Evolutionary conservation across 2,888 invertebrate species (phyloP).

Genomic region (Platycnemis pennipes): DNA sequence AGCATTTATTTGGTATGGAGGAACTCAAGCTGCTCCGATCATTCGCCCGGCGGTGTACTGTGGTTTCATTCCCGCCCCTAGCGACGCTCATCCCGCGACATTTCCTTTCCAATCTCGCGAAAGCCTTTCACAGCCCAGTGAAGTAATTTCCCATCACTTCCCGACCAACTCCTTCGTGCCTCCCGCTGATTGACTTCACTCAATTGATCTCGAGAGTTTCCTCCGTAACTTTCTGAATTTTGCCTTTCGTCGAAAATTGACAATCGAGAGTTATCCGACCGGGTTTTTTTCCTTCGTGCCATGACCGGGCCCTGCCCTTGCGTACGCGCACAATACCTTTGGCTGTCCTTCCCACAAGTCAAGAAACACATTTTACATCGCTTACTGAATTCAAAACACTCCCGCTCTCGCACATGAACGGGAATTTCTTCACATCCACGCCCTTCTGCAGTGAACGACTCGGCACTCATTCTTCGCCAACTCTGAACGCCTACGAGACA

Average conservation of each 20-base stretch:
- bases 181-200: background rate
- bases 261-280: background rate
- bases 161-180: background rate
- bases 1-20: background rate
- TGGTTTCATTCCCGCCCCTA: background rate
- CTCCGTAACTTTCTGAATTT: background rate
- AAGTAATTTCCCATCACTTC: slow-evolving; percentile 22
- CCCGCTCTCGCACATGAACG: background rate
- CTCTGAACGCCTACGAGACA: background rate
- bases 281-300: background rate
- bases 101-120: background rate
- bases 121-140: background rate
- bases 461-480: background rate
- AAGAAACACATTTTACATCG: background rate
- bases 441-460: background rate
- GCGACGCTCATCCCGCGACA: background rate
- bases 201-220: background rate
- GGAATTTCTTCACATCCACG: background rate
- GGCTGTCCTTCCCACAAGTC: background rate
- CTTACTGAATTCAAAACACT: background rate
- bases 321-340: background rate
- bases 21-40: background rate
- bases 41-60: background rate
- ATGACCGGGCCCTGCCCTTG: background rate
- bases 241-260: background rate